Evolutionary conservation across 2,113 vertebrate species (phyloP), one percentile per base, ranked within the genome.

Genomic region (Seriola aureovittata): DNA sequence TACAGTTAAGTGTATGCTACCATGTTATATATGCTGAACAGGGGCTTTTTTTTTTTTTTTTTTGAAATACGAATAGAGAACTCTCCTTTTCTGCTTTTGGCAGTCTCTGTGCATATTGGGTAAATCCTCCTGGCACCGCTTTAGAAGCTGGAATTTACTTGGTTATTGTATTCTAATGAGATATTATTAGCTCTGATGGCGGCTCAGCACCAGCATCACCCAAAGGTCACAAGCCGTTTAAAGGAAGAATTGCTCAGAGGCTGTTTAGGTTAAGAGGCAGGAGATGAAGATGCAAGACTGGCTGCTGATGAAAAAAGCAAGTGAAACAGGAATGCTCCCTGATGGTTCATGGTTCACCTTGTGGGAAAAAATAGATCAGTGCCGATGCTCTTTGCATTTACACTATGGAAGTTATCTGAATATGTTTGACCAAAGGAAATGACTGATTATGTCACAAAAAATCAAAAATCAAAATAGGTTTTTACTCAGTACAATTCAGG

Each of bases 121-220:
- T 60, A 75, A 80, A 87, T 85, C 66, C 73, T 81, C n/a, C 40
- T 86, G 76, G 58, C 72, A 81, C 29, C 57, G 78, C 70, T 62
- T 60, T 44, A 65, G 55, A 42, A 32, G 64, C 55, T 70, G 50
- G 55, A 52, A 76, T 77, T 85, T 29, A 64, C 82, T 71, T 57
- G 48, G 70, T 75, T 57, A 54, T 85, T 85, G 74, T 84, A 81
- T 76, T 78, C 60, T 84, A 89, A 93, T 82, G 62, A 82, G 67
- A 90, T 78, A 68, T 85, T 89, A 92, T 91, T 89, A 76, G 59
- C 68, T 86, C 12, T 86, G 57, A 79, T 85, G 76, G 87, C 21
- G 10, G 60, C 74, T 62, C 73, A 78, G 82, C 71, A 72, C 80
- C 72, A 77, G 72, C 79, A 80, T 69, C 73, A 71, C 62, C 59